Evolutionary conservation across 2,888 invertebrate genomes (phyloP).

Genomic region (Drosophila mettleri): DNA sequence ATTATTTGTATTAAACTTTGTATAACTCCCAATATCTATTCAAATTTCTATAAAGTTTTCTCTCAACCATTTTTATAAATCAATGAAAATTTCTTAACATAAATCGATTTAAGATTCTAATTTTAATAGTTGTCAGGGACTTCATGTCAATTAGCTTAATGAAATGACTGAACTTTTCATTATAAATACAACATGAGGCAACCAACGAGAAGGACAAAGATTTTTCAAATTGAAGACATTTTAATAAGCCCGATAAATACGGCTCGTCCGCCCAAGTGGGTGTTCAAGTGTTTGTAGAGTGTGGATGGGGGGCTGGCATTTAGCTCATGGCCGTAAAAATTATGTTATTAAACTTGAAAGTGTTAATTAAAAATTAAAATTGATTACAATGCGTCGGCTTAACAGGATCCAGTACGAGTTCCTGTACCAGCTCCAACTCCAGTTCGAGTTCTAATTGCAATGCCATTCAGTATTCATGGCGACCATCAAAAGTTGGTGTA

Average conservation of each 20-base stretch:
- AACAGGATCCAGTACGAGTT: slow-evolving; percentile 9
- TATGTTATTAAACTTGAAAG: slow-evolving; percentile 77
- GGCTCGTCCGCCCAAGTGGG: neutral
- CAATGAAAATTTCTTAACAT: neutral
- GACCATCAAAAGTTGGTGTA: slow-evolving; percentile 71
- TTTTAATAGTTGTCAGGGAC: neutral
- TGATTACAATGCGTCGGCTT: slow-evolving; percentile 48
- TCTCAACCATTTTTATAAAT: neutral
- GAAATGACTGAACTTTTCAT: slow-evolving; percentile 27
- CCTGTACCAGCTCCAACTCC: neutral
- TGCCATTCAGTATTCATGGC: slow-evolving; percentile 66
- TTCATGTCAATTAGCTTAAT: neutral
- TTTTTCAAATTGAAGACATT: slow-evolving; percentile 14
- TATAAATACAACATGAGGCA: slow-evolving; percentile 30
- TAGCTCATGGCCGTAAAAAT: slow-evolving; percentile 72
- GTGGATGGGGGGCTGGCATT: slow-evolving; percentile 57
- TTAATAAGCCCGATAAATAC: slow-evolving; percentile 33
- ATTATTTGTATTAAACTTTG: too few species aligned
- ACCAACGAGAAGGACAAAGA: neutral
- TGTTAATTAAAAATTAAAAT: slow-evolving; percentile 78
- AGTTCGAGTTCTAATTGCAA: slow-evolving; percentile 17
- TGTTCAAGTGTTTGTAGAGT: slow-evolving; percentile 24
- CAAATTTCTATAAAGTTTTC: neutral
- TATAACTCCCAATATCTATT: neutral
- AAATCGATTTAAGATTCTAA: neutral